Conservation (phyloP, 2,113 vertebrate genomes). For the Micromys minutus region DNA sequence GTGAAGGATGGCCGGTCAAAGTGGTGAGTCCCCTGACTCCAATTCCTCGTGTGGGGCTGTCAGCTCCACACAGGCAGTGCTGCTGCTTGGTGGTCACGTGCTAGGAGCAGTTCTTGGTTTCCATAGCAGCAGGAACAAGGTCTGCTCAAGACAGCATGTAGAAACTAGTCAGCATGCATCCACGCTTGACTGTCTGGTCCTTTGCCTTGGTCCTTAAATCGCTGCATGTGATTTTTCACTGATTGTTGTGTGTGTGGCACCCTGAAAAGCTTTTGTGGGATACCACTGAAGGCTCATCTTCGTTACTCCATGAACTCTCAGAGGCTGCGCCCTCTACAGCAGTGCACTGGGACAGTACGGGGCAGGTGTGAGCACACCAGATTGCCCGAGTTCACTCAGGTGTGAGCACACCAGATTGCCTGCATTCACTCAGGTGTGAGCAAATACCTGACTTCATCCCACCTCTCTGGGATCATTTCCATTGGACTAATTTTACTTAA, state of each 20-base stretch:
- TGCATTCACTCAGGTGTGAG: too few species aligned
- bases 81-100: accelerated
- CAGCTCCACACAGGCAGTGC: accelerated
- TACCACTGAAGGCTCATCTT: not conserved
- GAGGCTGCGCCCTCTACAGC: accelerated
- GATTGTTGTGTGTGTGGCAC: accelerated
- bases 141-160: not conserved
- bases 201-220: too few species aligned
- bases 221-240: not conserved
- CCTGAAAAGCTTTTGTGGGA: not conserved
- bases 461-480: not conserved
- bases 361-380: accelerated
- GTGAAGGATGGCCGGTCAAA: conserved; percentile 91
- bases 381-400: accelerated
- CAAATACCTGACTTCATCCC: too few species aligned
- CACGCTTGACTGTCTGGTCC: too few species aligned
- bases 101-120: not conserved
- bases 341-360: not conserved
- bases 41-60: accelerated
- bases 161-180: not conserved
- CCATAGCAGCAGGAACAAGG: not conserved
- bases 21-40: conserved; percentile 85
- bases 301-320: accelerated
- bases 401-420: too few species aligned
- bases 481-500: not conserved